phyloP scores from a whole-genome alignment of 2,888 invertebrate genomes.

The Amiota mariae region DNA sequence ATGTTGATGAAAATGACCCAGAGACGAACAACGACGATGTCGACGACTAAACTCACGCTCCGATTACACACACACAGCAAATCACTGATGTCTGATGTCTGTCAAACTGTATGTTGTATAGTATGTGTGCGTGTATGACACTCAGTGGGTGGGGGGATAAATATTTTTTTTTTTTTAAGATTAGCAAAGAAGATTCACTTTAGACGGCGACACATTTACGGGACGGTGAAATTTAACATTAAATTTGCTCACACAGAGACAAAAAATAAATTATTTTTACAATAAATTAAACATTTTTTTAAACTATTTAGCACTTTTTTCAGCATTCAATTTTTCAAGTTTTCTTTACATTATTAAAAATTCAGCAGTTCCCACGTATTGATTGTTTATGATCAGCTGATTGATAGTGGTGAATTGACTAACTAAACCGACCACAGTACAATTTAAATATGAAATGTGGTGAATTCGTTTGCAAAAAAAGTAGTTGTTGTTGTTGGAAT shows the following conservation, averaged over 20 bases:
- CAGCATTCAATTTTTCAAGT: neutral
- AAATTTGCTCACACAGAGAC: neutral
- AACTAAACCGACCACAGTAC: too few relatives aligned
- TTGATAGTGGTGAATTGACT: neutral
- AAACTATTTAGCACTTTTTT: too few relatives aligned
- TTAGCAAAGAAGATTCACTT: neutral
- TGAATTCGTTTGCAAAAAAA: too few relatives aligned
- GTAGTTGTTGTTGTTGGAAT: too few relatives aligned
- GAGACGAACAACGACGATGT: constrained; percentile 3
- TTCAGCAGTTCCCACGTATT: constrained; percentile 11
- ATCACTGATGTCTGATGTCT: too few relatives aligned
- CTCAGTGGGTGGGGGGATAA: neutral
- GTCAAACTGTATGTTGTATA: neutral
- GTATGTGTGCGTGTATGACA: neutral
- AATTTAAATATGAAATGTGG: too few relatives aligned
- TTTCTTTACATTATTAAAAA: constrained; percentile 9
- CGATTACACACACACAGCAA: too few relatives aligned
- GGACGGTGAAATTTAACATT: neutral
- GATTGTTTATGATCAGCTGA: constrained; percentile 28
- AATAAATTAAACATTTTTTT: neutral
- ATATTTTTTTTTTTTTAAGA: neutral
- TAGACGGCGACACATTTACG: neutral
- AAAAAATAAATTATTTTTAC: neutral
- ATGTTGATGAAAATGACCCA: constrained; percentile 24
- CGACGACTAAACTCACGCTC: neutral